Evolutionary conservation across 1,140 invertebrate genomes (phyloP).

Genomic region (Euschistus heros): DNA sequence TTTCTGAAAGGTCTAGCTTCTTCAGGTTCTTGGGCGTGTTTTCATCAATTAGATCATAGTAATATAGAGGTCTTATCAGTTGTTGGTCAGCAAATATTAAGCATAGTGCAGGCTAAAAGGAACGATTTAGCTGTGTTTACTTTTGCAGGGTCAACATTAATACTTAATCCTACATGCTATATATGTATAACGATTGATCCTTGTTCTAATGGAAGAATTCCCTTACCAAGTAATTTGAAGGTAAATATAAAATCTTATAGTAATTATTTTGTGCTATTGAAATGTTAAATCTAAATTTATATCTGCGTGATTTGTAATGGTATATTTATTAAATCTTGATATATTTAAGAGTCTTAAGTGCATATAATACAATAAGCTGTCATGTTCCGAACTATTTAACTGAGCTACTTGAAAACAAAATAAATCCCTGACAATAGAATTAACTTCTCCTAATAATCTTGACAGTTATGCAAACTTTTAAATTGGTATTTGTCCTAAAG

Average conservation of each 20-base stretch:
- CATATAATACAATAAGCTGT: too few species aligned
- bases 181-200: constrained; percentile 93
- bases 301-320: too few species aligned
- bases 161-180: constrained; percentile 67
- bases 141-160: constrained; percentile 76
- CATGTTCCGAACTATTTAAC: too few species aligned
- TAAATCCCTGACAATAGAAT: too few species aligned
- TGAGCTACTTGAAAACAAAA: too few species aligned
- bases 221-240: constrained; percentile 67
- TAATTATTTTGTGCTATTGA: too few species aligned
- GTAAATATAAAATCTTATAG: neutral
- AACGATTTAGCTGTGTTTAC: constrained; percentile 56
- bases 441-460: too few species aligned
- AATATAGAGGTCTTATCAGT: constrained; percentile 77
- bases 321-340: too few species aligned
- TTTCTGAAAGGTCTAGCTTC: constrained; percentile 76
- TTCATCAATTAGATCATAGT: constrained; percentile 92
- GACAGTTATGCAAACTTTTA: too few species aligned
- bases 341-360: too few species aligned
- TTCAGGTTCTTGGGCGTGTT: constrained; percentile 85
- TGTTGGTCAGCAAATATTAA: constrained; percentile 73
- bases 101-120: constrained; percentile 65
- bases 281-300: too few species aligned
- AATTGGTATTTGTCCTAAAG: too few species aligned
- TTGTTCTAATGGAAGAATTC: constrained; percentile 73